Conservation (phyloP, 2,797 vertebrate genomes). For the Chloroceryle amazona region DNA sequence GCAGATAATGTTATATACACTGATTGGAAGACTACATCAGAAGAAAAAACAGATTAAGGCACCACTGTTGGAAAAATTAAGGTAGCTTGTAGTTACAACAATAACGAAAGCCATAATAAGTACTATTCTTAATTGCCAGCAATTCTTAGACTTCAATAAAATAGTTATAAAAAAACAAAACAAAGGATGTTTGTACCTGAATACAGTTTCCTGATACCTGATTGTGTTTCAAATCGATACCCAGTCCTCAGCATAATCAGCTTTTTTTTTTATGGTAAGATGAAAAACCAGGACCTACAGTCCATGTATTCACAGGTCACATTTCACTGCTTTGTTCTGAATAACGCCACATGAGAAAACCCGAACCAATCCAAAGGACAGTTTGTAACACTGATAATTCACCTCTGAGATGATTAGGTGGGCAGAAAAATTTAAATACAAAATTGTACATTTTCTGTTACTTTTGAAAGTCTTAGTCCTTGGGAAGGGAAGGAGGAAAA, state of each 20-base stretch:
- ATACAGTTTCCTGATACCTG: slow-evolving; percentile 78
- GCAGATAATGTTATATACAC: slow-evolving; percentile 74
- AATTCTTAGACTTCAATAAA: slow-evolving; percentile 81
- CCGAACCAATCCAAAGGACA: slow-evolving; percentile 69
- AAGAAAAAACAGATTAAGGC: slow-evolving; percentile 88
- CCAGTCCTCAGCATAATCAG: slow-evolving; percentile 67
- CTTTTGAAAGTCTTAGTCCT: slow-evolving; percentile 77
- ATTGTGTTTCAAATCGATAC: slow-evolving; percentile 72
- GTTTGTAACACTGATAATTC: slow-evolving; percentile 79
- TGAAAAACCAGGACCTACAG: slow-evolving; percentile 68
- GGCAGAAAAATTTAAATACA: slow-evolving; percentile 68
- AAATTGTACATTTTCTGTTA: slow-evolving; percentile 47
- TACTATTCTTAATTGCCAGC: slow-evolving; percentile 81
- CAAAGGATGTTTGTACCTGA: slow-evolving; percentile 75
- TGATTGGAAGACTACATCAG: slow-evolving; percentile 85
- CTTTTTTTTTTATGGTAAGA: slow-evolving; percentile 31
- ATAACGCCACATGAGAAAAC: slow-evolving; percentile 67
- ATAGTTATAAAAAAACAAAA: slow-evolving; percentile 62
- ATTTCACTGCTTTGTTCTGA: slow-evolving; percentile 62
- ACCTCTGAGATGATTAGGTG: slow-evolving; percentile 61
- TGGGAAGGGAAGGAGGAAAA: slow-evolving; percentile 27
- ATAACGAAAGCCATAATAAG: slow-evolving; percentile 80
- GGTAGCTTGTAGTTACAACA: slow-evolving; percentile 83
- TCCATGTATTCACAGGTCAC: slow-evolving; percentile 58
- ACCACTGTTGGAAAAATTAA: slow-evolving; percentile 86